Evolutionary conservation across 2,888 invertebrate genomes (phyloP), one percentile per base, ranked within the genome.

Genomic region (Odontocolon sp.): DNA sequence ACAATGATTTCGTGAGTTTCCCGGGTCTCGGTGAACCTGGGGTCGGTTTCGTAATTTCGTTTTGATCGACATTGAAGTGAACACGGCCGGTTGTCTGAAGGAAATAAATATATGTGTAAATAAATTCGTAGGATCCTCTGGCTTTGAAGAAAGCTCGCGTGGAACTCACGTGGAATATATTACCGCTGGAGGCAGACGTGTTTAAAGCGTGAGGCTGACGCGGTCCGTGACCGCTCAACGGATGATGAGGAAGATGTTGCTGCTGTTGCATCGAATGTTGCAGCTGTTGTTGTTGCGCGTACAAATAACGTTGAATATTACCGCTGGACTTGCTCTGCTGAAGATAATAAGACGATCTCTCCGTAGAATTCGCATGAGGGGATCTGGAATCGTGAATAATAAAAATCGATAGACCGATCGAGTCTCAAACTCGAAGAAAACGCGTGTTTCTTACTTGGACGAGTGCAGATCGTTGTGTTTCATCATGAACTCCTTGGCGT

Each of bases 401-500:
- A n/a, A n/a, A n/a, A 42, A 42, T 42, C 6, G 6, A 18, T 4
- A 21, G 31, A 18, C 50, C 6, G 11, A 54, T 33, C 28, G 6
- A 28, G 3, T 28, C 3, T 28, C 28, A 28, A 28, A 28, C 3
- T 4, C 28, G 23, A 47, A 21, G 9, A 47, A 9, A 47, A n/a
- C 9, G 4, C 23, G 8, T 36, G 36, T 36, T 36, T 36, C 36
- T 8, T 85, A 91, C 91, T 90, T 90, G 70, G 90, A 88, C 73
- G 88, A 84, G 80, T 89, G 88, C 69, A 87, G 84, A 66, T 90
- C 90, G 84, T 89, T 93, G 91, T 93, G 94, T 89, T 93, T 94
- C 95, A 96, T 96, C 86, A 95, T 95, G 92, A 97, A 97, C 92
- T 97, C 97, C 92, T 96, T 96, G 76, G 97, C 97, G 92, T 96